Percentiles rank a stretch among this genome's conserved stretches.
Evolutionary conservation across 2,113 vertebrate species (phyloP).

Genomic region (Melanostigma gelatinosum): DNA sequence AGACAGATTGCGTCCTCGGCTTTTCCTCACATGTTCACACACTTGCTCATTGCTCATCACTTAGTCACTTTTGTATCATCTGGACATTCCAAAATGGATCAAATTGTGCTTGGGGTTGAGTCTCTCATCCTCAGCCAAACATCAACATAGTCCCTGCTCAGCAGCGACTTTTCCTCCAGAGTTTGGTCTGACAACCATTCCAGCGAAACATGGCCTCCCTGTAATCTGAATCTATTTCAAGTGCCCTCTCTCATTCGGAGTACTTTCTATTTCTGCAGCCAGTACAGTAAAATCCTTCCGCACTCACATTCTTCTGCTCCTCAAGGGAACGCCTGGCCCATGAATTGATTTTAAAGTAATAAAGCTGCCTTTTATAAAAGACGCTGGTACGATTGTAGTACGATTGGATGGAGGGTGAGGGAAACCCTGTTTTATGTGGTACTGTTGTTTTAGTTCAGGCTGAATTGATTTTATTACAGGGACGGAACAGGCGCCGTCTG

Average conservation of each 20-base stretch:
- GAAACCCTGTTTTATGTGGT: conserved; percentile 32
- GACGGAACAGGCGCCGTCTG: neutral
- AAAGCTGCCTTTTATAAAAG: conserved; percentile 33
- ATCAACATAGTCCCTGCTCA: neutral
- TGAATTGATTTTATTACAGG: conserved; percentile 21
- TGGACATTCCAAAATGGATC: neutral
- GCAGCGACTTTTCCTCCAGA: neutral
- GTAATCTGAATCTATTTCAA: conserved; percentile 12
- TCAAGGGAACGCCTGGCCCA: conserved; percentile 11
- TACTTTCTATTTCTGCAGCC: conserved; percentile 18
- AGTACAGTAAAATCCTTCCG: conserved; percentile 19
- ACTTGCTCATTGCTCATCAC: neutral
- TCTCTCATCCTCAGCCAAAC: neutral
- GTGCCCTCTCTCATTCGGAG: conserved; percentile 1
- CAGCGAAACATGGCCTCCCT: neutral
- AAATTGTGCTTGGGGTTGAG: neutral
- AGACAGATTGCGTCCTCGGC: neutral
- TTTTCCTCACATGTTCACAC: neutral
- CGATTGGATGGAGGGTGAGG: conserved; percentile 5
- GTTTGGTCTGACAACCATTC: neutral
- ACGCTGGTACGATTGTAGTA: conserved; percentile 14
- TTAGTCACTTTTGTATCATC: neutral
- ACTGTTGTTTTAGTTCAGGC: conserved; percentile 29
- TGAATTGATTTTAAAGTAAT: conserved; percentile 47
- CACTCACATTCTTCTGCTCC: conserved; percentile 14